Evolutionary conservation across 2,113 vertebrate species (phyloP).

Genomic region (Rattus rattus): DNA sequence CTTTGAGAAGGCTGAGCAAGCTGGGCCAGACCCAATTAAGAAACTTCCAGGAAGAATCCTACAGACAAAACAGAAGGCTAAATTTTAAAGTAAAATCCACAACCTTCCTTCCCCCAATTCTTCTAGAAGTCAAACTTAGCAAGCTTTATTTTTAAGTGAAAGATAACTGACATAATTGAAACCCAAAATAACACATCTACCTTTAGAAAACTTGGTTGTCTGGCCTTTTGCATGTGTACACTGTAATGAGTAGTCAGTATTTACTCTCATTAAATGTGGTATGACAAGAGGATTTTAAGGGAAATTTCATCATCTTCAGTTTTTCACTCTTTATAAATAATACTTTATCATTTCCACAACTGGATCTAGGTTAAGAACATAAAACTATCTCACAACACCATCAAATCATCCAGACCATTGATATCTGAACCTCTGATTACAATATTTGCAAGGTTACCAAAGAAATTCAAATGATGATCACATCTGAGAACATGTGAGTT

Average conservation of each 20-base stretch:
- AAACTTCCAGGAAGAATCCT: not conserved
- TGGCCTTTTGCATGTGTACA: not conserved
- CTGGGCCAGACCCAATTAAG: not conserved
- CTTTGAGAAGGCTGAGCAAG: not conserved
- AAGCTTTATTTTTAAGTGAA: not conserved
- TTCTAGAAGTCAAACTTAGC: not conserved
- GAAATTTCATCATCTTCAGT: conserved; percentile 1
- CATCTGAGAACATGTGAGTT: not conserved
- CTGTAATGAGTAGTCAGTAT: not conserved
- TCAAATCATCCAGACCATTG: not conserved
- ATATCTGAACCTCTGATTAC: not conserved
- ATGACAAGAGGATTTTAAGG: not conserved
- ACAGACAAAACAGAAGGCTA: not conserved
- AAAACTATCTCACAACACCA: not conserved
- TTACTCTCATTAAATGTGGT: conserved; percentile 3
- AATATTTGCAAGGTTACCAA: not conserved
- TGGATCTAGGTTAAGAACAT: not conserved
- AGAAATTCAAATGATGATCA: not conserved
- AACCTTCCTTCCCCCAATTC: accelerated
- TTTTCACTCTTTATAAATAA: not conserved
- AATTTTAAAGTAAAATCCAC: not conserved
- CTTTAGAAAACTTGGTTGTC: not conserved
- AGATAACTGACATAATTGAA: not conserved
- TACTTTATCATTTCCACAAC: not conserved
- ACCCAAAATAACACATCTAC: not conserved